Percentiles rank a stretch among this genome's conserved stretches.
phyloP scores from a whole-genome alignment of 2,797 vertebrate genomes.

The Sebastes ruberrimus region DNA sequence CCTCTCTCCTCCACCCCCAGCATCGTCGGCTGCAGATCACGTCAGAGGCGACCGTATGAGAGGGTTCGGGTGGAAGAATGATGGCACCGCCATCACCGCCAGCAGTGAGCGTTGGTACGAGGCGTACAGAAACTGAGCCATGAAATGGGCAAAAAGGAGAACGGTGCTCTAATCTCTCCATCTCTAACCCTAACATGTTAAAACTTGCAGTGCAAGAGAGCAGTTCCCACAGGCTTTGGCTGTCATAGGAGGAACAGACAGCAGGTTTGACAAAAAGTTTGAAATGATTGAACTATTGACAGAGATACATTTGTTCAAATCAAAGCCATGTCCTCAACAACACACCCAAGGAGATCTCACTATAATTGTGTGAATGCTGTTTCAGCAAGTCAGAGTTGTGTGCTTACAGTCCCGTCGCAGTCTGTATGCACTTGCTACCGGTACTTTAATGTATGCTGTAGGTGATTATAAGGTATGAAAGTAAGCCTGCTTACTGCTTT shows the following conservation, averaged over 20 bases:
- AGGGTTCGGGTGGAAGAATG: slow-evolving; percentile 51
- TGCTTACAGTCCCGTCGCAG: too few species aligned
- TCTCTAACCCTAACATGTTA: neutral
- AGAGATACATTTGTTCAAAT: too few species aligned
- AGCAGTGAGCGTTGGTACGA: neutral
- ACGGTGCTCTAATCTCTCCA: neutral
- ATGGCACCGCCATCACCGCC: neutral
- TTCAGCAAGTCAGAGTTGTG: too few species aligned
- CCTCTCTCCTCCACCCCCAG: slow-evolving; percentile 36
- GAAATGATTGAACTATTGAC: too few species aligned
- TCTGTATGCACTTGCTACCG: too few species aligned
- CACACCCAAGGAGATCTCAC: neutral
- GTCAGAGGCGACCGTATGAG: slow-evolving; percentile 27
- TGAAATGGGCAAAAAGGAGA: neutral
- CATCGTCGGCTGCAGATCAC: slow-evolving; percentile 69
- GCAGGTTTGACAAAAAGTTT: too few species aligned
- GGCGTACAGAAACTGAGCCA: neutral
- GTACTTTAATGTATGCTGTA: too few species aligned
- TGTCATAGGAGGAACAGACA: too few species aligned
- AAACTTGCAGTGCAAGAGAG: neutral
- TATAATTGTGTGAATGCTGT: too few species aligned
- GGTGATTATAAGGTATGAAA: too few species aligned
- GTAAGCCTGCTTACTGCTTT: too few species aligned
- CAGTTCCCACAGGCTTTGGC: neutral
- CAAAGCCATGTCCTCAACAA: too few species aligned